These are phyloP conservation scores for Lepus townsendii DNA, from an alignment of 2,797 vertebrate genomes.

Conservation along the genomic window DNA sequence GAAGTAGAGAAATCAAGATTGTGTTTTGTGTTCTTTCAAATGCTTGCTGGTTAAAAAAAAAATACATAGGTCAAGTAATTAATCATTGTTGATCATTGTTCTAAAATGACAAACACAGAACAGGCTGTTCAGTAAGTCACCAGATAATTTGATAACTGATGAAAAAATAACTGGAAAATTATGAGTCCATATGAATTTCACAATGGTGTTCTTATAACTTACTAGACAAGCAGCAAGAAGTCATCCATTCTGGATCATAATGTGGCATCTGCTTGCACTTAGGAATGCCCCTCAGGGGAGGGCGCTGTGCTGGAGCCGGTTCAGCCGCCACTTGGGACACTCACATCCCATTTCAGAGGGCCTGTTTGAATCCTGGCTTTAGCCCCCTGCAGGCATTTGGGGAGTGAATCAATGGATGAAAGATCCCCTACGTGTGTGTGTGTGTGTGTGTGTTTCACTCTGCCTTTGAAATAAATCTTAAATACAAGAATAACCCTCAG, in stretches of 20 bases:
- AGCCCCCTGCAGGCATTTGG: no score
- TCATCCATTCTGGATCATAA: background rate
- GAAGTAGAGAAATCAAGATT: slow-evolving; percentile 32
- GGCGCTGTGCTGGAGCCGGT: no score
- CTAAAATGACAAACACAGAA: slow-evolving; percentile 2
- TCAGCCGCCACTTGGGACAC: no score
- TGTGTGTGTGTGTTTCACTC: no score
- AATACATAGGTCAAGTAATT: background rate
- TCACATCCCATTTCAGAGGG: no score
- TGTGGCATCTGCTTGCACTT: background rate
- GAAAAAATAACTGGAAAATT: slow-evolving; percentile 23
- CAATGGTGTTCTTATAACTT: background rate
- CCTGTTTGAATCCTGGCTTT: no score
- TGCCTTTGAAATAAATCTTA: no score
- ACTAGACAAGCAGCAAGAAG: background rate
- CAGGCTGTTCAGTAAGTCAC: background rate
- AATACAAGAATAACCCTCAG: background rate
- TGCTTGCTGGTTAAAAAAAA: background rate
- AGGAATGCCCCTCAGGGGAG: background rate
- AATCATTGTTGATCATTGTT: background rate
- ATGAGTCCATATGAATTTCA: slow-evolving; percentile 17
- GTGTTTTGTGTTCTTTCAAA: slow-evolving; percentile 35
- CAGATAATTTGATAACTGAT: background rate
- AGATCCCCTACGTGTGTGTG: no score
- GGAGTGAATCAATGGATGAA: no score